A percentile compares a stretch with the other conserved stretches of the same genome.
Evolutionary conservation across 2,113 vertebrate genomes (phyloP).

Genomic region (Furnarius figulus): DNA sequence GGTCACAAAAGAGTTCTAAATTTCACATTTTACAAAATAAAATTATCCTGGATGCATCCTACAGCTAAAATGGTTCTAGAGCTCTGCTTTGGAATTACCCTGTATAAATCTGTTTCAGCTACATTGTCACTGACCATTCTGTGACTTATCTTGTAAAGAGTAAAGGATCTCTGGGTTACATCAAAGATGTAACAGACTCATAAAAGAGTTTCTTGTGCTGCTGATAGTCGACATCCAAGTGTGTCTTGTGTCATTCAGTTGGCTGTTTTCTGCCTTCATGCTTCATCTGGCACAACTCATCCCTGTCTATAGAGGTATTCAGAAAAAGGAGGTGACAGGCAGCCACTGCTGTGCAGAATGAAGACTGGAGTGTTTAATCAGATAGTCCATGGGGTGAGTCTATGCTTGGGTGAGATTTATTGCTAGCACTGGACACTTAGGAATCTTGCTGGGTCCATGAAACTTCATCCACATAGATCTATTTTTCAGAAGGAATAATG

Average conservation of each 20-base stretch:
- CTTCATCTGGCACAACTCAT: constrained; percentile 62
- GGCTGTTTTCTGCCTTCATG: constrained; percentile 61
- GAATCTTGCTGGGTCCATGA: constrained; percentile 35
- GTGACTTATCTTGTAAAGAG: background rate
- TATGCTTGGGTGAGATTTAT: constrained; percentile 22
- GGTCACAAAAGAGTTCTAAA: background rate
- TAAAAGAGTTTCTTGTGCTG: constrained; percentile 41
- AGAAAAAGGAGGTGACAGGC: constrained; percentile 36
- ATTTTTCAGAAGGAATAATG: constrained; percentile 31
- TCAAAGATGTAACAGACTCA: constrained; percentile 20
- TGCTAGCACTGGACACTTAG: background rate
- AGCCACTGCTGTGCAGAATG: constrained; percentile 46
- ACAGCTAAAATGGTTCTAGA: background rate
- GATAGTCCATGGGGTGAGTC: constrained; percentile 25
- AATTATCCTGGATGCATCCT: background rate
- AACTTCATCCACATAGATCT: background rate
- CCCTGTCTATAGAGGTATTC: constrained; percentile 37
- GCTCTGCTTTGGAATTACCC: background rate
- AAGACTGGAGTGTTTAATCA: constrained; percentile 44
- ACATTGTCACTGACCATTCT: background rate
- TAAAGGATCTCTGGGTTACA: constrained; percentile 14
- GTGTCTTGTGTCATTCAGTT: constrained; percentile 42
- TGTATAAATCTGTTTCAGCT: background rate
- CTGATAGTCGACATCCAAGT: constrained; percentile 46
- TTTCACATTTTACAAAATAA: background rate